Conservation (phyloP, 2,797 vertebrate genomes). For the Mastacembelus armatus region DNA sequence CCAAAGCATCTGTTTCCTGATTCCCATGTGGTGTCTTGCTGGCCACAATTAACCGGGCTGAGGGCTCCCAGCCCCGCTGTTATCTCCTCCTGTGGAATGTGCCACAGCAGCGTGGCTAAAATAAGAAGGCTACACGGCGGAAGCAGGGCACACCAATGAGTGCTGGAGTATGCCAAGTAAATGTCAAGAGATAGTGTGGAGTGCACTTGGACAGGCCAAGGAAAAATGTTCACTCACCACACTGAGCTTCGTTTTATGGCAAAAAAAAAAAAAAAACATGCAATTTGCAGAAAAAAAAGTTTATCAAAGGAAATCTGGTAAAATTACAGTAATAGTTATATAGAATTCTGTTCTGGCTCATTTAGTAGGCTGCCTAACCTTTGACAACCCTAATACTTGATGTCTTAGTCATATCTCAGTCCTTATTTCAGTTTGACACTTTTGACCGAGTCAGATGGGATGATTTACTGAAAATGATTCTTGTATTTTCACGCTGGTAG, state of each 20-base stretch:
- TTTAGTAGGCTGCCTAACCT: background rate
- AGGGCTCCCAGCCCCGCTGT: conserved; percentile 62
- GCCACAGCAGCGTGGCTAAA: conserved; percentile 84
- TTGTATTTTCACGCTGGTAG: background rate
- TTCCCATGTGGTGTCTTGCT: conserved; percentile 45
- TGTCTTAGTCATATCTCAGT: conserved; percentile 5
- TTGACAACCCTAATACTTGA: background rate
- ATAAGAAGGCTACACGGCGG: conserved; percentile 78
- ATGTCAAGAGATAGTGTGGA: conserved; percentile 82
- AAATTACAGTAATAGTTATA: background rate
- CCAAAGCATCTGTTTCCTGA: conserved; percentile 47
- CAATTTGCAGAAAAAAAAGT: background rate
- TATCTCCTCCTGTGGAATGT: conserved; percentile 85
- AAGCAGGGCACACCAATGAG: conserved; percentile 70
- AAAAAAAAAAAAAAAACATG: too few species aligned
- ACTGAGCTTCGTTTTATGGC: background rate
- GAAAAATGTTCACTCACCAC: conserved; percentile 7
- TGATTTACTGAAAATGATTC: background rate
- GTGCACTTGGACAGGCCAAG: conserved; percentile 22
- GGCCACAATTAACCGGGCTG: conserved; percentile 28
- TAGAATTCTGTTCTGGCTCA: background rate
- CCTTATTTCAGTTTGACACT: background rate
- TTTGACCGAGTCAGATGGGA: background rate
- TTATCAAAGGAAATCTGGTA: background rate
- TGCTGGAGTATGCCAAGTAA: conserved; percentile 75